Evolutionary conservation across 1,140 invertebrate species (phyloP).

Genomic region (Anastatus disparis): DNA sequence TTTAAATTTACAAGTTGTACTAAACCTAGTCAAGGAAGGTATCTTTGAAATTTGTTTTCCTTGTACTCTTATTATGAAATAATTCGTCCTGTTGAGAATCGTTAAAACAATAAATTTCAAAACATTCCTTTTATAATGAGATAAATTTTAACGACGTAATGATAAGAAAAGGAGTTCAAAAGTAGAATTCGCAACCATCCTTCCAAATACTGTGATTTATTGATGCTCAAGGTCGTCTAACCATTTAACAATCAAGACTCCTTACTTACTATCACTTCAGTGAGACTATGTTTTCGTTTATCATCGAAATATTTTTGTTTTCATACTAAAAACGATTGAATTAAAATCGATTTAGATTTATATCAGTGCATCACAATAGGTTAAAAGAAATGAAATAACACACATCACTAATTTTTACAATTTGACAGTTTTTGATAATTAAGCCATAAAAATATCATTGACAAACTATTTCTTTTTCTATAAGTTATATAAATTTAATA

Average conservation of each 20-base stretch:
- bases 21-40: conserved; percentile 46
- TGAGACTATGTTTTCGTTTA: conserved; percentile 23
- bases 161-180: conserved; percentile 3
- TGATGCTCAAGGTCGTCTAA: conserved; percentile 37
- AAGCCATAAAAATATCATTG: conserved; percentile 12
- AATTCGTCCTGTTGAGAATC: neutral
- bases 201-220: conserved; percentile 51
- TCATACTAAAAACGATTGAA: conserved; percentile 26
- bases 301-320: conserved; percentile 30
- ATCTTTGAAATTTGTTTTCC: conserved; percentile 27
- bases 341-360: conserved; percentile 29
- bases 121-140: neutral
- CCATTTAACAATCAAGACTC: conserved; percentile 29
- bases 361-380: conserved; percentile 21
- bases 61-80: conserved; percentile 16
- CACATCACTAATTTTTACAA: conserved; percentile 25
- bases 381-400: conserved; percentile 23
- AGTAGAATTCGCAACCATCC: conserved; percentile 42
- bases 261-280: conserved; percentile 25
- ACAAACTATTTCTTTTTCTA: conserved; percentile 8
- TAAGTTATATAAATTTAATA: conserved; percentile 9
- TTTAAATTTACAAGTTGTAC: conserved; percentile 32
- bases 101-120: conserved; percentile 16
- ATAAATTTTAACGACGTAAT: conserved; percentile 18
- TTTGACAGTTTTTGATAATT: conserved; percentile 26